Evolutionary conservation across 2,797 vertebrate species (phyloP).

Genomic region (Allobates femoralis): DNA sequence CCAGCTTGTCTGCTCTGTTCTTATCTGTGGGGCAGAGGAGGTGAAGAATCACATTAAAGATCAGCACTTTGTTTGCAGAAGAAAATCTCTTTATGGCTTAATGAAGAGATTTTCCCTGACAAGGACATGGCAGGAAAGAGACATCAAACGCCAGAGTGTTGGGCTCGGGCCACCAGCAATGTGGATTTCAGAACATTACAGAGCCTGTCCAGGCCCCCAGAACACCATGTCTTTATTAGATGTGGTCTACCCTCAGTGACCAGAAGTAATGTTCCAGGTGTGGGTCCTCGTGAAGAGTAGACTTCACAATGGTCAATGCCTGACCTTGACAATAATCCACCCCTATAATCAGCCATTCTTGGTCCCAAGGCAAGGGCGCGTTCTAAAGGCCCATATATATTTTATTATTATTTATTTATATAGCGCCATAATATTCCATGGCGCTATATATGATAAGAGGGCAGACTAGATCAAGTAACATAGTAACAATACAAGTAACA

Average conservation of each 20-base stretch:
- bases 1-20: neutral
- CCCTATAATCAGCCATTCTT: neutral
- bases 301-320: neutral
- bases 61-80: constrained; percentile 42
- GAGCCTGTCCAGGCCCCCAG: neutral
- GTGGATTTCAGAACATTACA: neutral
- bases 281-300: neutral
- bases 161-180: neutral
- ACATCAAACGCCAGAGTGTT: constrained; percentile 17
- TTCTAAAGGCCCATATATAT: too few relatives aligned
- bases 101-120: constrained; percentile 3
- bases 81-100: constrained; percentile 46
- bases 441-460: too few relatives aligned
- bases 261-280: neutral
- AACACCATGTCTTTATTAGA: neutral
- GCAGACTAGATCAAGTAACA: too few relatives aligned
- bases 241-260: neutral
- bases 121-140: constrained; percentile 26
- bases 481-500: too few relatives aligned
- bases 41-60: constrained; percentile 28
- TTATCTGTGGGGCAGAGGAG: constrained; percentile 27
- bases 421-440: too few relatives aligned
- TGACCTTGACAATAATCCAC: too few relatives aligned
- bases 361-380: too few relatives aligned
- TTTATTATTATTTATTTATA: too few relatives aligned